Base-by-base conservation (phyloP, 1,140 invertebrate species). In the Odontomachus brunneus region DNA sequence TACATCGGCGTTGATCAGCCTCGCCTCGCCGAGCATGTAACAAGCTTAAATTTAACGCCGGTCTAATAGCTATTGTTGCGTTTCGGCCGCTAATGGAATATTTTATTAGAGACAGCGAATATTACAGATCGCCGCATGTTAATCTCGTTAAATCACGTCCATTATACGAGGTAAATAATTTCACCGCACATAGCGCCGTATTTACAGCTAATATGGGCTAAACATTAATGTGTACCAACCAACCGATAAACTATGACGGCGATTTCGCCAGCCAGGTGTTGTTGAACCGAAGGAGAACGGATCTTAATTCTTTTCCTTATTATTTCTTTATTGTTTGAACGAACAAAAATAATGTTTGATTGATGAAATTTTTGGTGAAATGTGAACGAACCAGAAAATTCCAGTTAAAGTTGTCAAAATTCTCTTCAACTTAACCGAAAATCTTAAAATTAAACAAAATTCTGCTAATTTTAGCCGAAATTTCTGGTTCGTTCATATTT, bases 91-190 rank as follows among this genome's bases (percentile, higher is more conserved):
- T 80, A 80, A 80, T 80, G 75, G 65, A 80, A 80, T 80, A 80
- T 80, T 80, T 71, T 80, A 71, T 51, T 80, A 69, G 65, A 17
- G 69, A 48, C 65, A 71, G 67, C 33, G 75, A 80, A 69, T 80
- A 80, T 80, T 80, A 80, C 75, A 80, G 75, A 80, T 80, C 66
- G 33, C 66, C 75, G 48, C 22, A 80, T 80, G 51, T 80, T 80
- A 80, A 80, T 80, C 65, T 80, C 65, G 65, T 80, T 80, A 80
- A 69, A 80, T 80, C 65, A 57, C 38, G 51, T 80, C 53, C 33
- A 33, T 71, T 80, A 80, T 53, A 29, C 63, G 69, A 69, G 49
- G 63, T 51, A 80, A 80, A 80, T 80, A 80, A 80, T 80, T 67
- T 80, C 22, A 17, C 51, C 75, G 65, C 65, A 57, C 17, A 78